Percentiles rank a stretch among this genome's conserved stretches.
These are phyloP conservation scores for Hemibagrus wyckioides DNA, from an alignment of 2,113 vertebrate species.

Conservation along the genomic window DNA sequence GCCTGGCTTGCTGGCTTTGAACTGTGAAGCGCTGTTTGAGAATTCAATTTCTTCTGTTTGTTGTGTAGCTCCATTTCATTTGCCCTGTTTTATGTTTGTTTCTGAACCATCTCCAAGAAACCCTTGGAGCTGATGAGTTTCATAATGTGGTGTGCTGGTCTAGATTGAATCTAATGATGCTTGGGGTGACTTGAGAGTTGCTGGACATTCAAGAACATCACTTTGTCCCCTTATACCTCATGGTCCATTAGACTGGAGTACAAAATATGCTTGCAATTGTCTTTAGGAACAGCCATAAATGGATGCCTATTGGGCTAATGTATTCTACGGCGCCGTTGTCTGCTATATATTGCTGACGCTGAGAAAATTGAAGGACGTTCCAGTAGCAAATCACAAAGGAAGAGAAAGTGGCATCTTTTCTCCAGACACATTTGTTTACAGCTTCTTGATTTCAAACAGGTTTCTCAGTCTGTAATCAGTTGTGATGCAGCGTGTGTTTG, in stretches of 20 bases:
- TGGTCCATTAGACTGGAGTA: constrained; percentile 22
- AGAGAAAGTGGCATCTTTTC: neutral
- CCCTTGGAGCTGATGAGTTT: constrained; percentile 29
- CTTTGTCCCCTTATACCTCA: neutral
- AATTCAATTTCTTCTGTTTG: constrained; percentile 32
- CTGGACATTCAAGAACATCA: constrained; percentile 17
- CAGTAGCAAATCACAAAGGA: neutral
- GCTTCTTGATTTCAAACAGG: constrained; percentile 49
- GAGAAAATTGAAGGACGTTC: neutral
- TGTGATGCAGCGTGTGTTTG: constrained; percentile 27
- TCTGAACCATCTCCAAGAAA: constrained; percentile 7
- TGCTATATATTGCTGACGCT: too few relatives aligned
- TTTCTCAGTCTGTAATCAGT: constrained; percentile 49
- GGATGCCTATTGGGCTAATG: constrained; percentile 1
- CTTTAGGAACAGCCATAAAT: constrained; percentile 9
- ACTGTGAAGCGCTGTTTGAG: constrained; percentile 16
- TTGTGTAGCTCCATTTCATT: constrained; percentile 27
- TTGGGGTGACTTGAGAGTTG: constrained; percentile 28
- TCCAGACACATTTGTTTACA: constrained; percentile 23
- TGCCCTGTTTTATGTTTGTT: constrained; percentile 28
- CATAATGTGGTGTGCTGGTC: constrained; percentile 17
- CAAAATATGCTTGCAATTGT: constrained; percentile 1
- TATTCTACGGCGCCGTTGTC: neutral
- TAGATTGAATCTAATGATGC: constrained; percentile 36
- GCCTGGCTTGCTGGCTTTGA: constrained; percentile 7